Evolutionary conservation across 2,113 vertebrate genomes (phyloP).

Genomic region (Noturus placidus): DNA sequence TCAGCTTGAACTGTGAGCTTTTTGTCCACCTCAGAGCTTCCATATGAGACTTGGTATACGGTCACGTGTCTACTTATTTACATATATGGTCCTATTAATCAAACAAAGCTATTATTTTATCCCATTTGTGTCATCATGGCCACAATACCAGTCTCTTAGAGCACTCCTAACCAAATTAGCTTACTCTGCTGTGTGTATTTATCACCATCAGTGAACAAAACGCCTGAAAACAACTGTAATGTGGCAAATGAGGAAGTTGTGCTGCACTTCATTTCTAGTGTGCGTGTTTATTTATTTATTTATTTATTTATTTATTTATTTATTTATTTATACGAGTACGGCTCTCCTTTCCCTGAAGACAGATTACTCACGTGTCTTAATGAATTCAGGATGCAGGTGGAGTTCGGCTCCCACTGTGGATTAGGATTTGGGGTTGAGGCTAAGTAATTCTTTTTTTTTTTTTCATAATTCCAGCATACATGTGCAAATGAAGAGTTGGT

Average conservation of each 20-base stretch:
- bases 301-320: background rate
- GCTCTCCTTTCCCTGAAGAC: slow-evolving; percentile 19
- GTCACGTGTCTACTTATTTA: background rate
- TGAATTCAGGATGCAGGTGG: slow-evolving; percentile 33
- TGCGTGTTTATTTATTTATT: background rate
- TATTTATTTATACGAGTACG: background rate
- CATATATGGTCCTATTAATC: background rate
- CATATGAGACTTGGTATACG: background rate
- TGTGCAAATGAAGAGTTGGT: background rate
- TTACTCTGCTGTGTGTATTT: background rate
- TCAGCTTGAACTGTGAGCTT: background rate
- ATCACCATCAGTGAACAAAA: background rate
- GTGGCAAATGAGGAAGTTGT: background rate
- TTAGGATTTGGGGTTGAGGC: slow-evolving; percentile 31
- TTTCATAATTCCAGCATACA: background rate
- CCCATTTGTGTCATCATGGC: background rate
- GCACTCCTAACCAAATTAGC: background rate
- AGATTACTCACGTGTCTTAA: slow-evolving; percentile 25
- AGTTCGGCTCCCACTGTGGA: slow-evolving; percentile 21
- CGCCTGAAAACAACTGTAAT: background rate
- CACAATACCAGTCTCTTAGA: background rate
- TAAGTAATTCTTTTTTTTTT: slow-evolving; percentile 43
- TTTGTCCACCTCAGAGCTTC: background rate
- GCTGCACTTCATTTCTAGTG: background rate
- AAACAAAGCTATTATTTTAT: background rate